Evolutionary conservation across 2,113 vertebrate species (phyloP).

Genomic region (Salminus brasiliensis): DNA sequence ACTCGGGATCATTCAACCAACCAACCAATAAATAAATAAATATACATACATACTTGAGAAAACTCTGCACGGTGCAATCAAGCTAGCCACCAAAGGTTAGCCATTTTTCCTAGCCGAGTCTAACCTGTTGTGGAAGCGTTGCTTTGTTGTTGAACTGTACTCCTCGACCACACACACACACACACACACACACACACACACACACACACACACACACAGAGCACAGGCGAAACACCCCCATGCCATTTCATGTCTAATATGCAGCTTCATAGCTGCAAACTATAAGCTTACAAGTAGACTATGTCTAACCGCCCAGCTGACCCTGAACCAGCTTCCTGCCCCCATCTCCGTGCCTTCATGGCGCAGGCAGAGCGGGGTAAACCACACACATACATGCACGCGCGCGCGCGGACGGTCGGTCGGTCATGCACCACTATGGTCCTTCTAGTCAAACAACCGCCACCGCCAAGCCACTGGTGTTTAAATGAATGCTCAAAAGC

Average conservation of each 20-base stretch:
- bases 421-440: neutral
- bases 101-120: neutral
- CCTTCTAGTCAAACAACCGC: neutral
- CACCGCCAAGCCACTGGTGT: neutral
- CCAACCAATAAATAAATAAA: neutral
- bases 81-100: neutral
- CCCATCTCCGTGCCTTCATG: slow-evolving; percentile 67
- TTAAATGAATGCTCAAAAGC: slow-evolving; percentile 2
- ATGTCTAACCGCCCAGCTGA: neutral
- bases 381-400: slow-evolving; percentile 48
- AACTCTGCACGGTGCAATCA: neutral
- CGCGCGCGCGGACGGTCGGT: no score
- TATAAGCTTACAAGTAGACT: neutral
- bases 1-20: neutral
- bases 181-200: slow-evolving; percentile 2
- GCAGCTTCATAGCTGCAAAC: no score
- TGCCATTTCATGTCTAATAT: no score
- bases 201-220: no score
- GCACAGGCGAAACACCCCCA: no score
- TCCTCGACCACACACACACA: neutral
- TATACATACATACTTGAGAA: no score
- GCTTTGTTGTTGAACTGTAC: neutral
- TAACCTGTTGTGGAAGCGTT: slow-evolving; percentile 5
- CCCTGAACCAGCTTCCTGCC: slow-evolving; percentile 19
- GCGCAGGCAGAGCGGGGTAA: slow-evolving; percentile 69